These are phyloP conservation scores for Acronicta aceris DNA, from an alignment of 2,888 invertebrate species.

Conservation along the genomic window DNA sequence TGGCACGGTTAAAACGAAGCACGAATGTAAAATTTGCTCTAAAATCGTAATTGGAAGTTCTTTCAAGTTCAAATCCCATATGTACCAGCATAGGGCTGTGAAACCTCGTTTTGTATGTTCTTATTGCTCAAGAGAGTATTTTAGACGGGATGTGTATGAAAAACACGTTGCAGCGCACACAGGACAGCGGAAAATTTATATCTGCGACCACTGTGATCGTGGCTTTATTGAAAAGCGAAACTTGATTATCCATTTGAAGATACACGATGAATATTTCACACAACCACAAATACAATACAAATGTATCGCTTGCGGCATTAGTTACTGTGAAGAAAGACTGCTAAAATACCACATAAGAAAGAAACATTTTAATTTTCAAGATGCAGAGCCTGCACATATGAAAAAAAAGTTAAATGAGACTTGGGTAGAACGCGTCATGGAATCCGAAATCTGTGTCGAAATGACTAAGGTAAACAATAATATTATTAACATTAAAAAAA, in stretches of 20 bases:
- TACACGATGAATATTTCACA: slow-evolving; percentile 69
- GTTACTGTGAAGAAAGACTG: slow-evolving; percentile 72
- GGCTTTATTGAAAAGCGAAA: slow-evolving; percentile 73
- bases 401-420: slow-evolving; percentile 73
- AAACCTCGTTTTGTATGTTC: slow-evolving; percentile 67
- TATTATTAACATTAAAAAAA: slow-evolving; percentile 70
- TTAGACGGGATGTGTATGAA: slow-evolving; percentile 66
- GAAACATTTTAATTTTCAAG: slow-evolving; percentile 69
- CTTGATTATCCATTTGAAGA: slow-evolving; percentile 67
- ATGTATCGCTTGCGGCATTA: slow-evolving; percentile 70
- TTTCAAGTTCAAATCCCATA: slow-evolving; percentile 63
- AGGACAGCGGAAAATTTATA: slow-evolving; percentile 56
- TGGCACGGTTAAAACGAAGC: slow-evolving; percentile 39
- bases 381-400: slow-evolving; percentile 44
- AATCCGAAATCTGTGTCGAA: slow-evolving; percentile 69
- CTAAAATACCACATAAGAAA: slow-evolving; percentile 73
- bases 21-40: slow-evolving; percentile 65
- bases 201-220: slow-evolving; percentile 75
- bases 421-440: slow-evolving; percentile 73
- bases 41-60: slow-evolving; percentile 63
- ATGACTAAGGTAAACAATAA: slow-evolving; percentile 79
- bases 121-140: slow-evolving; percentile 70
- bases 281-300: slow-evolving; percentile 46
- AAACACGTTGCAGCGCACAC: slow-evolving; percentile 66
- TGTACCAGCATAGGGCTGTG: slow-evolving; percentile 70